Base-by-base conservation (phyloP, 2,888 invertebrate genomes). In the Chesias legatella region DNA sequence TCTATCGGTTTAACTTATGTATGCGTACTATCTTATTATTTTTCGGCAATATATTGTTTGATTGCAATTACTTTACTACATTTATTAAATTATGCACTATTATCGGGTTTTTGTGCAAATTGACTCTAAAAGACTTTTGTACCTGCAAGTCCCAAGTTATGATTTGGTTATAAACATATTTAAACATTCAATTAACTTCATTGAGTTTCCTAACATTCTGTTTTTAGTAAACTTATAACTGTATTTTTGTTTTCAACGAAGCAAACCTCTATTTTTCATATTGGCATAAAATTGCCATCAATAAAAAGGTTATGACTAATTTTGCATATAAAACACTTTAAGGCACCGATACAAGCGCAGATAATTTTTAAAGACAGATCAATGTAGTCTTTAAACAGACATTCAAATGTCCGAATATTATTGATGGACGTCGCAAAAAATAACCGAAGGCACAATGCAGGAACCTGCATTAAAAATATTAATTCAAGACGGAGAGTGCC, bases 391-490 rank as follows among this genome's bases (percentile, higher is more conserved):
- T 77, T 79, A 76, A 79, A 63, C 73, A 65, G 75, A 80, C 78
- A 83, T 82, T 83, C 77, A 83, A 69, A 72, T 77, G 84, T 83
- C 82, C 74, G 69, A 79, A 80, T 74, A 77, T 75, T 79, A 84
- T 85, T 85, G 84, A 88, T 85, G 81, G 74, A 74, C 76, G 63
- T 76, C 66, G 73, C 73, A 72, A 75, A 77, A 78, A 78, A 70
- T 74, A 75, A 72, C 62, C 69, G 68, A 69, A 72, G 66, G 64
- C 69, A 81, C 79, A 84, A 80, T 78, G 75, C 76, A 73, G 63
- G 79, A 73, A 80, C 76, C 77, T 83, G 83, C 75, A 82, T 83
- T 83, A 86, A 80, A 81, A 84, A 76, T 79, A 80, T 78, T 81
- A 84, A 84, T 84, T 79, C 71, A 73, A 79, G 82, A 82, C 69